phyloP scores from a whole-genome alignment of 2,888 invertebrate species.

The Caenorhabditis imperialis region DNA sequence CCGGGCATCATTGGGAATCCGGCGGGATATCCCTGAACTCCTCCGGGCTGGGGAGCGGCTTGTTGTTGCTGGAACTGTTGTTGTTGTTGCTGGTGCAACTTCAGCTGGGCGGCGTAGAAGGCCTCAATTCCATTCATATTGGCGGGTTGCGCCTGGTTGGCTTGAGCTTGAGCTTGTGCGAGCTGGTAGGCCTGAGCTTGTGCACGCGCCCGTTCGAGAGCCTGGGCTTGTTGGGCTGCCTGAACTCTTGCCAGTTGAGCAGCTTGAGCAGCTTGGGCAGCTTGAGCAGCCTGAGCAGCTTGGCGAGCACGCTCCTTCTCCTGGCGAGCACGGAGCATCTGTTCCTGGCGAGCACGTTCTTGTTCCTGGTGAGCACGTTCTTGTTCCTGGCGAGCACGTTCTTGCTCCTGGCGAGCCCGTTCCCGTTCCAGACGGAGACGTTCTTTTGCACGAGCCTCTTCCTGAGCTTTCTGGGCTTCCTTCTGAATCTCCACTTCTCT shows the following conservation, averaged over 20 bases:
- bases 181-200: conserved; percentile 18
- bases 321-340: too few species aligned
- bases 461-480: not conserved
- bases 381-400: conserved; percentile 3
- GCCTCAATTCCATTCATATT: too few species aligned
- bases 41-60: too few species aligned
- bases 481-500: too few species aligned
- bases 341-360: too few species aligned
- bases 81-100: conserved; percentile 16
- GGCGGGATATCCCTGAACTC: not conserved
- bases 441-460: not conserved
- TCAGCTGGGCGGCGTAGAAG: not conserved
- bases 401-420: too few species aligned
- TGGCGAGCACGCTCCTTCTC: not conserved
- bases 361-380: too few species aligned
- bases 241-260: not conserved
- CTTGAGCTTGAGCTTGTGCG: conserved; percentile 20
- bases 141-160: conserved; percentile 19
- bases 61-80: conserved; percentile 23
- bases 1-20: conserved; percentile 15
- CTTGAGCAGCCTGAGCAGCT: conserved; percentile 6
- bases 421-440: too few species aligned
- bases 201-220: conserved; percentile 10
- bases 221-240: conserved; percentile 1
- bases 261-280: conserved; percentile 5